Base-by-base conservation (phyloP, 2,888 invertebrate genomes). In the Minunthozetes semirufus region DNA sequence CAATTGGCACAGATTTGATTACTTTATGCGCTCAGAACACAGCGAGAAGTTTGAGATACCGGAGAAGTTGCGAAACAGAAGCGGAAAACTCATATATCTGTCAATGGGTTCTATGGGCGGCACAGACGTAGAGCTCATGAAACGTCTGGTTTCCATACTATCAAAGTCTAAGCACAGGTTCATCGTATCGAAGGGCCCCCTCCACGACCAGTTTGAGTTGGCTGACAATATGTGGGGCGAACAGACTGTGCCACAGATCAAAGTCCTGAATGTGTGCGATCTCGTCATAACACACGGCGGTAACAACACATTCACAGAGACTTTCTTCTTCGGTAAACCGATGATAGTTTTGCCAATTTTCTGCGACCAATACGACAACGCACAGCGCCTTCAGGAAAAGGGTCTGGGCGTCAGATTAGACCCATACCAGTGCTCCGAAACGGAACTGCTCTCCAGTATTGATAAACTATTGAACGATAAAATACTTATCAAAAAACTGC, bases 141-240 rank as follows among this genome's bases (percentile, higher is more conserved):
- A 13, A 29, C 22, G 66, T 17, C 27, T 74, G 27, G 29, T 74
- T 13, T 22, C 19, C 8, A 71, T 71, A 25, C n/a, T 71, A 48
- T 68, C 74, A 4, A 74, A 74, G 66, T 68, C 46, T 33, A 17
- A n/a, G 29, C 38, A 74, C 46, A 38, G 42, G 11, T 68, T 74
- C 27, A 74, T 74, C 22, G 25, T 74, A n/a, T 46, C 48, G 19
- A 74, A 48, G 42, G 74, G 74, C n/a, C 22, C 66, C 9, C 13
- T 27, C 2, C 42, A 46, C n/a, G 66, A 74, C 17, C 38, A 68
- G 25, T 42, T 33, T 27, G 74, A 74, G 22, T 46, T 74, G 68
- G 48, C 74, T 9, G n/a, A n/a, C n/a, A n/a, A n/a, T n/a, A 74
- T 74, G 74, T 74, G 74, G 68, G 74, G 74, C 48, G 48, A 72